phyloP scores from a whole-genome alignment of 2,888 invertebrate genomes.

The Cistogaster globosa region DNA sequence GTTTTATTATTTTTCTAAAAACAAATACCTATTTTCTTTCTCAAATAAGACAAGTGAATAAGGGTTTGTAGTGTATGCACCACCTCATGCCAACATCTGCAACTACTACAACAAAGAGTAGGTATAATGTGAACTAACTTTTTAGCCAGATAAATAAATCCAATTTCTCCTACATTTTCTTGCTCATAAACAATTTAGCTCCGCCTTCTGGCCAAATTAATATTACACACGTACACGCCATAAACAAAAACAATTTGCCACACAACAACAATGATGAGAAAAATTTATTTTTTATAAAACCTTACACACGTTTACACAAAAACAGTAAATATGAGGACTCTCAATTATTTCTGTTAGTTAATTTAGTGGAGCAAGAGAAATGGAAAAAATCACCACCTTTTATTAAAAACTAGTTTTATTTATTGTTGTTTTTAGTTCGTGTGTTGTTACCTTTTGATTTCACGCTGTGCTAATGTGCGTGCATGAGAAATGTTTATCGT shows the following conservation, averaged over 20 bases:
- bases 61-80: constrained; percentile 1
- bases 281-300: constrained; percentile 29
- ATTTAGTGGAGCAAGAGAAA: neutral
- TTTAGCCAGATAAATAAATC: constrained; percentile 72
- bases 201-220: constrained; percentile 77
- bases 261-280: constrained; percentile 17
- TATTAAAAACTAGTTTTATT: constrained; percentile 50
- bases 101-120: constrained; percentile 3
- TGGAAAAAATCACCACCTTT: constrained; percentile 66
- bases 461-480: constrained; percentile 2
- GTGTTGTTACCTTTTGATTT: constrained; percentile 39
- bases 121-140: constrained; percentile 22
- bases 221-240: constrained; percentile 36
- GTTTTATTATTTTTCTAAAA: constrained; percentile 54
- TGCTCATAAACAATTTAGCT: constrained; percentile 73
- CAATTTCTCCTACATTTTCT: constrained; percentile 50
- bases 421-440: constrained; percentile 33
- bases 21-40: constrained; percentile 56
- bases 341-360: constrained; percentile 5
- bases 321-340: constrained; percentile 14
- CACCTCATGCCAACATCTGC: constrained; percentile 45
- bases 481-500: neutral
- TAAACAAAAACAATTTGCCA: constrained; percentile 3
- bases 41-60: constrained; percentile 42
- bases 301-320: neutral